Evolutionary conservation across 2,888 invertebrate genomes (phyloP).

Genomic region (Lordiphosa andalusiaca): DNA sequence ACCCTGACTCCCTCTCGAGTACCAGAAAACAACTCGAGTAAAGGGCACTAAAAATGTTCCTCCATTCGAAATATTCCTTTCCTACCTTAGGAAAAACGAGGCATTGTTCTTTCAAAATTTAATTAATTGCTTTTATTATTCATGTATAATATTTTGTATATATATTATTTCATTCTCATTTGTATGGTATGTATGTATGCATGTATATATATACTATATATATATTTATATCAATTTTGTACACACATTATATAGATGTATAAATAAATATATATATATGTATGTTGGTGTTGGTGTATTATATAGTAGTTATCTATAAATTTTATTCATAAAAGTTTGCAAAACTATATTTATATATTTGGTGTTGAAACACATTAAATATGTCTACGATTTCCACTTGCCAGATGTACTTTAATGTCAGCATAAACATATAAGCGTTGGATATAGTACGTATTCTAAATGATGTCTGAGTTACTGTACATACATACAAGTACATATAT

Average conservation of each 20-base stretch:
- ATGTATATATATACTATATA: constrained; percentile 12
- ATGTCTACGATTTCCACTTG: constrained; percentile 31
- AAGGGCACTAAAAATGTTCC: too few relatives aligned
- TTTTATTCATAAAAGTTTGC: constrained; percentile 44
- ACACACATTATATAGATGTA: constrained; percentile 2
- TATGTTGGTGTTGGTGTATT: constrained; percentile 14
- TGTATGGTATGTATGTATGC: constrained; percentile 23
- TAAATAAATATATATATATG: constrained; percentile 14
- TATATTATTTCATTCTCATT: constrained; percentile 26
- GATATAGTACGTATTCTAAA: neutral
- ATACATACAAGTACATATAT: constrained; percentile 1
- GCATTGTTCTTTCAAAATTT: constrained; percentile 13
- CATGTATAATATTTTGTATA: constrained; percentile 4
- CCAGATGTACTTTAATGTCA: neutral
- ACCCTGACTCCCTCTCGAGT: too few relatives aligned
- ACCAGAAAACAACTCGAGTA: too few relatives aligned
- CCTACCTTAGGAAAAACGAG: constrained; percentile 9
- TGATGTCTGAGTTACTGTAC: neutral
- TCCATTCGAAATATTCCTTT: too few relatives aligned
- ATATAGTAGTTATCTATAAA: neutral
- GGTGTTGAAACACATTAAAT: constrained; percentile 41
- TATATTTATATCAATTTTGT: constrained; percentile 10
- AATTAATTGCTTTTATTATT: constrained; percentile 14
- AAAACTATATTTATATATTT: constrained; percentile 38
- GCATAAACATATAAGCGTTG: too few relatives aligned